Percentiles rank a stretch among this genome's conserved stretches.
Conservation (phyloP, 2,888 invertebrate species). For the Terebella lapidaria region DNA sequence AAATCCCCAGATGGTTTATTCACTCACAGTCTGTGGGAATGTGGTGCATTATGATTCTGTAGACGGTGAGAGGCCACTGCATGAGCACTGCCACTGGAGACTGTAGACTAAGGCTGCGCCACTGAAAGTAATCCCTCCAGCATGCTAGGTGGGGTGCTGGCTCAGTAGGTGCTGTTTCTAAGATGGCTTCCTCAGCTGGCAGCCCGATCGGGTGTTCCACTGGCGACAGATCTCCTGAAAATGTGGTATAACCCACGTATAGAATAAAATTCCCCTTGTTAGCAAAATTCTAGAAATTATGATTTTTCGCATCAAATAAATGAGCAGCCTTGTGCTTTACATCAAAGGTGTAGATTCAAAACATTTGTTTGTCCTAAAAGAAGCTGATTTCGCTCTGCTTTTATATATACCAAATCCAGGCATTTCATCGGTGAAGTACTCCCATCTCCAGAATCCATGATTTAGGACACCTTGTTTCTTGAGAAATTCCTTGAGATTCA, state of each 20-base stretch:
- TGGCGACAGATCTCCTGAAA: neutral
- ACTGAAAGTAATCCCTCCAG: conserved; percentile 28
- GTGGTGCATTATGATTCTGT: conserved; percentile 33
- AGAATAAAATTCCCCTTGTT: too few species aligned
- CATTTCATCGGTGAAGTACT: neutral
- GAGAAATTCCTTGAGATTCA: neutral
- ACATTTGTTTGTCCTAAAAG: too few species aligned
- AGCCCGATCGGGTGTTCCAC: neutral
- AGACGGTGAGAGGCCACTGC: conserved; percentile 43
- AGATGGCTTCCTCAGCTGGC: neutral
- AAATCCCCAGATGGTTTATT: too few species aligned
- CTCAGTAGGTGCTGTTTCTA: neutral
- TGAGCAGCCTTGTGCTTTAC: too few species aligned
- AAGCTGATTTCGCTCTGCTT: neutral
- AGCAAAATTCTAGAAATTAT: too few species aligned
- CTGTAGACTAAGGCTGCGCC: conserved; percentile 33
- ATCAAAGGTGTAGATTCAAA: too few species aligned
- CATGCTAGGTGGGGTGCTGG: neutral
- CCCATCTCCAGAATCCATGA: neutral
- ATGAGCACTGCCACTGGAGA: conserved; percentile 44
- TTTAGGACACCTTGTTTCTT: neutral
- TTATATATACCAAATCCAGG: neutral
- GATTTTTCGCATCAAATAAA: too few species aligned
- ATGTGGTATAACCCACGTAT: too few species aligned
- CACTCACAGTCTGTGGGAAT: conserved; percentile 34